phyloP scores from a whole-genome alignment of 2,113 vertebrate genomes.

The human (Homo sapiens) region DNA sequence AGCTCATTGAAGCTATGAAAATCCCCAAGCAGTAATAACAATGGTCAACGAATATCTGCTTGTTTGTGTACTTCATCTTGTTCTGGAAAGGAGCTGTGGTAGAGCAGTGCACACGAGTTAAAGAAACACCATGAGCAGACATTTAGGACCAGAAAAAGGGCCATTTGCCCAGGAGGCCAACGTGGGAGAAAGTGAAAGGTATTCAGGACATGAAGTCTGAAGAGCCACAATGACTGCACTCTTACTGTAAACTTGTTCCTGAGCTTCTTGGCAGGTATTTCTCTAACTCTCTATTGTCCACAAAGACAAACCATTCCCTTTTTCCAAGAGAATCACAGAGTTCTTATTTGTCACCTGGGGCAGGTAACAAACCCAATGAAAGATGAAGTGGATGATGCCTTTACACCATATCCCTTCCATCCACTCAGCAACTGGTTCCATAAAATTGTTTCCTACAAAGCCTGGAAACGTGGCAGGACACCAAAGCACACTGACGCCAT shows the following conservation, averaged over 20 bases:
- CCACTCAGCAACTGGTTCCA: fast-evolving
- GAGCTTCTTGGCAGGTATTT: not conserved
- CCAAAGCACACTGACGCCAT: fast-evolving
- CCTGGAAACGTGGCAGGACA: fast-evolving
- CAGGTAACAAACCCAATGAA: not conserved
- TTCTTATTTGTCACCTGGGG: not conserved
- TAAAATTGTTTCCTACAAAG: not conserved
- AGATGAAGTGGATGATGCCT: not conserved
- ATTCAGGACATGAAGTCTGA: not conserved
- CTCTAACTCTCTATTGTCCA: not conserved
- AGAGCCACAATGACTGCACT: not conserved
- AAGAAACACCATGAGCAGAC: not conserved
- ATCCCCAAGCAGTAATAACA: not conserved
- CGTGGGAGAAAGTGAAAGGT: not conserved
- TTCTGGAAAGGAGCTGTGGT: not conserved
- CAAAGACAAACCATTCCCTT: not conserved
- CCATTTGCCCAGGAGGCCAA: not conserved
- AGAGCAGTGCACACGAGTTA: not conserved
- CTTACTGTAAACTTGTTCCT: not conserved
- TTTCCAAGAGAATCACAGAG: not conserved
- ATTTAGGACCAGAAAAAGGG: not conserved
- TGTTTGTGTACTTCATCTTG: not conserved
- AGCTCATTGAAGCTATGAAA: not conserved
- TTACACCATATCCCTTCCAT: not conserved
- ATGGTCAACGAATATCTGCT: not conserved